Percentiles rank a stretch among this genome's conserved stretches.
Conservation (phyloP, 2,888 invertebrate genomes). For the Epirrita christyi region DNA sequence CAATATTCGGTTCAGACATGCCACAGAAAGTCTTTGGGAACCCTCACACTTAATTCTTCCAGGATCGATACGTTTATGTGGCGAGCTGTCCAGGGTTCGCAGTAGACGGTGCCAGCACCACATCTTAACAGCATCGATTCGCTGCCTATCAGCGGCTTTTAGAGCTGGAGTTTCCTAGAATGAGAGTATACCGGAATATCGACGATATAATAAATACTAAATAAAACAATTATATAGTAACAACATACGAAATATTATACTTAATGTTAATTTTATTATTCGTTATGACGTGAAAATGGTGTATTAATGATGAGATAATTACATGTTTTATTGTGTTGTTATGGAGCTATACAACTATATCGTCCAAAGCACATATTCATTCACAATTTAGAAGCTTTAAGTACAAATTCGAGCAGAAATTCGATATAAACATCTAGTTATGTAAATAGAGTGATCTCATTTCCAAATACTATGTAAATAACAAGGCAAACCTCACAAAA, state of each 20-base stretch:
- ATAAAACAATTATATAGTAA: too few species aligned
- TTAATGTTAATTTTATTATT: conserved; percentile 5
- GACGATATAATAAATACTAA: too few species aligned
- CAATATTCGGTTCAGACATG: too few species aligned
- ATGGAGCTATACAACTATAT: conserved; percentile 20
- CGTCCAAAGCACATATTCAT: conserved; percentile 24
- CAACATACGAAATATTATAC: neutral
- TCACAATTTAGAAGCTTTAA: conserved; percentile 21
- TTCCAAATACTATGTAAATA: conserved; percentile 35
- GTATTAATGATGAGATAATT: conserved; percentile 10
- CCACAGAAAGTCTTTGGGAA: too few species aligned
- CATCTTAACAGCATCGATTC: too few species aligned
- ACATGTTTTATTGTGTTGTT: conserved; percentile 14
- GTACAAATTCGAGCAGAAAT: conserved; percentile 24
- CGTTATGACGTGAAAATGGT: conserved; percentile 15
- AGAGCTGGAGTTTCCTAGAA: too few species aligned
- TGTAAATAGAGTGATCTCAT: conserved; percentile 42
- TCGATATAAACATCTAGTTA: conserved; percentile 32
- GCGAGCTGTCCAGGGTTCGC: too few species aligned
- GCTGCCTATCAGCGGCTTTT: too few species aligned
- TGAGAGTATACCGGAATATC: too few species aligned
- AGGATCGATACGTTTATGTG: too few species aligned
- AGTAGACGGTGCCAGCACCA: too few species aligned
- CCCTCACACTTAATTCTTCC: too few species aligned
- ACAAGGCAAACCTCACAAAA: conserved; percentile 37